Evolutionary conservation across 2,888 invertebrate genomes (phyloP).

Genomic region (Celastrina argiolus): DNA sequence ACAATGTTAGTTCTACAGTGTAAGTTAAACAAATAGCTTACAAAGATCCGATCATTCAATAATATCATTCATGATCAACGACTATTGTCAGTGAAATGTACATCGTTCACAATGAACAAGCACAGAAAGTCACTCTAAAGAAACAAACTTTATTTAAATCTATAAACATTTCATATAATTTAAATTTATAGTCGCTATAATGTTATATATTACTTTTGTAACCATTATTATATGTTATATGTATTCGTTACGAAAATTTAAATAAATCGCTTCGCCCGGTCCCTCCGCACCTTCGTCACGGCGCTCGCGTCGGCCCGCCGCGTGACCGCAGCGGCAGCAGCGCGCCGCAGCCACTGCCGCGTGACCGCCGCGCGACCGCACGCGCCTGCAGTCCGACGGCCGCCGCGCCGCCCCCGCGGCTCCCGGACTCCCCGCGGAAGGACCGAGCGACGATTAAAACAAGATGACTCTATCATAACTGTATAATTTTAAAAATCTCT

Average conservation of each 20-base stretch:
- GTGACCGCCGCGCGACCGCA: slow-evolving; percentile 30
- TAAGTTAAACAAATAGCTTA: slow-evolving; percentile 68
- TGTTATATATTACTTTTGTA: slow-evolving; percentile 78
- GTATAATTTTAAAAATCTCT: slow-evolving; percentile 78
- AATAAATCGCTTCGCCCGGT: slow-evolving; percentile 57
- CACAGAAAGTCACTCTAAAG: slow-evolving; percentile 72
- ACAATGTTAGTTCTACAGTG: slow-evolving; percentile 74
- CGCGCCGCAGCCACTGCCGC: slow-evolving; percentile 37
- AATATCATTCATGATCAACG: slow-evolving; percentile 54
- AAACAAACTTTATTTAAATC: slow-evolving; percentile 73
- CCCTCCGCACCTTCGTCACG: slow-evolving; percentile 26
- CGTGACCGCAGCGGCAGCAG: slow-evolving; percentile 42
- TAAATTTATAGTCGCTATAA: slow-evolving; percentile 77
- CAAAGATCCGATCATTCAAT: slow-evolving; percentile 64
- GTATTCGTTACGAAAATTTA: slow-evolving; percentile 75
- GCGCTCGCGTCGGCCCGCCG: slow-evolving; percentile 22
- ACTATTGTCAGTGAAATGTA: slow-evolving; percentile 67
- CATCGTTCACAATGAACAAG: slow-evolving; percentile 64
- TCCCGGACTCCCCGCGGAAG: slow-evolving; percentile 36
- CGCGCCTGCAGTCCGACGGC: slow-evolving; percentile 24
- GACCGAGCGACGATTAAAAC: slow-evolving; percentile 57
- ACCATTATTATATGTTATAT: slow-evolving; percentile 78
- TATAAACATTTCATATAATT: slow-evolving; percentile 79
- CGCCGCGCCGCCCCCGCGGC: slow-evolving; percentile 28
- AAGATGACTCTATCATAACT: slow-evolving; percentile 73